Percentiles rank a stretch among this genome's conserved stretches.
Conservation (phyloP, 1,140 invertebrate genomes). For the Heliconius melpomene region DNA sequence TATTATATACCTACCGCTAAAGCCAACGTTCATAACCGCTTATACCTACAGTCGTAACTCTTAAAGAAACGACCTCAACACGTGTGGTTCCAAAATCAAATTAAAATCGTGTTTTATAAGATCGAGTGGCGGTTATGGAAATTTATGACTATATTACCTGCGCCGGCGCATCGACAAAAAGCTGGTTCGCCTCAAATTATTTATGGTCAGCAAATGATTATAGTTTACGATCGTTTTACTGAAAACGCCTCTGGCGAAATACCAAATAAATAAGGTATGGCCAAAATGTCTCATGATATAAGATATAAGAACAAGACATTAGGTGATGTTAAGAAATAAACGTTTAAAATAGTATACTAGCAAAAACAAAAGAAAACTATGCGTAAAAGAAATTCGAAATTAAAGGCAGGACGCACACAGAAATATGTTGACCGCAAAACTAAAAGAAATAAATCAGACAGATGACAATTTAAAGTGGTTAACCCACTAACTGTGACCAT, state of each 20-base stretch:
- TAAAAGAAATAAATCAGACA: conserved; percentile 82
- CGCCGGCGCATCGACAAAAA: conserved; percentile 75
- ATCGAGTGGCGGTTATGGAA: conserved; percentile 80
- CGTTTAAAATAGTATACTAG: conserved; percentile 16
- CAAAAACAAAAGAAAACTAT: conserved; percentile 30
- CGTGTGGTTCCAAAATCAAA: conserved; percentile 79
- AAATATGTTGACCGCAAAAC: conserved; percentile 78
- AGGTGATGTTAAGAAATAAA: not conserved
- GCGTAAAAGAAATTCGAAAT: conserved; percentile 44
- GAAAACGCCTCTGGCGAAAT: conserved; percentile 61
- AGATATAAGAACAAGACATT: no score
- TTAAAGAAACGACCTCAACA: conserved; percentile 68
- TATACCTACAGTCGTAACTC: conserved; percentile 76
- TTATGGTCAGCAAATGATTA: conserved; percentile 78
- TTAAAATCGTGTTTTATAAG: conserved; percentile 81
- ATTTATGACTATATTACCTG: conserved; percentile 81
- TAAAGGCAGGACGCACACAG: conserved; percentile 57
- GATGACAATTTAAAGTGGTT: conserved; percentile 83
- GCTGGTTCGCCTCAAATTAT: conserved; percentile 72
- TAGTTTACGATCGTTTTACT: conserved; percentile 72
- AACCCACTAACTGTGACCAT: conserved; percentile 82
- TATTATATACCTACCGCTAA: conserved; percentile 59
- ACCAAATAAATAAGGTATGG: conserved; percentile 33
- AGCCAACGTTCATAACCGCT: conserved; percentile 48
- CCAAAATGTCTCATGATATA: conserved; percentile 20